Base-by-base conservation (phyloP, 92 coral and sea anemone species). In the Galaxea fascicularis region DNA sequence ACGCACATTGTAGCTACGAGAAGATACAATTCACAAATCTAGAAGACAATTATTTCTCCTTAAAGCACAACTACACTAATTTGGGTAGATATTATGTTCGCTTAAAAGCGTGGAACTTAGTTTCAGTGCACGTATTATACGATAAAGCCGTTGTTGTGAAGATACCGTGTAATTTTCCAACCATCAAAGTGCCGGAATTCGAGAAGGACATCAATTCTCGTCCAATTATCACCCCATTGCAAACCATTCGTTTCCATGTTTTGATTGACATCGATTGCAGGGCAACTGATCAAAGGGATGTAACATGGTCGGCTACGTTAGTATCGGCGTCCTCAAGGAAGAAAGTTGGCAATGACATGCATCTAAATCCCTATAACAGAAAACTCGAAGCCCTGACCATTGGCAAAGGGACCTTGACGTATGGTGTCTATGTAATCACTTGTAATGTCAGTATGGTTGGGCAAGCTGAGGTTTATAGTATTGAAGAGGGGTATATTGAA, bases 161-260 rank as follows among this genome's bases (percentile, higher is more conserved):
- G 82, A 89, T 92, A 30, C 90, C 93, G 0, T 92, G 95, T 71
- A 83, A 87, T 64, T 92, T 82, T 44, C 95, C 95, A 2, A 92
- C 88, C 24, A 73, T 91, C 29, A 76, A 83, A 14, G 88, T 92
- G 18, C 44, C 78, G 20, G 80, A 79, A 41, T 47, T 92, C 16
- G 79, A 65, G 21, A 78, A 86, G 22, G 70, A 73, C 46, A 62
- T 84, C n/a, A 18, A 72, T 5, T 49, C 31, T 72, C 86, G 91
- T 17, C 79, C 91, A 21, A 76, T 76, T 17, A 17, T 86, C 11
- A 78, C 82, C 0, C 85, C 93, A 21, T 53, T 66, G 14, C 87
- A 82, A 29, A 62, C 76, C 10, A 6, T 78, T 15, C 46, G 58
- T 16, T 73, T 89, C 13, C 75, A 79, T 28, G 68, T 86, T 4